Percentiles rank a stretch among this genome's conserved stretches.
phyloP scores from a whole-genome alignment of 2,888 invertebrate genomes.

The Drosophila demipolita region DNA sequence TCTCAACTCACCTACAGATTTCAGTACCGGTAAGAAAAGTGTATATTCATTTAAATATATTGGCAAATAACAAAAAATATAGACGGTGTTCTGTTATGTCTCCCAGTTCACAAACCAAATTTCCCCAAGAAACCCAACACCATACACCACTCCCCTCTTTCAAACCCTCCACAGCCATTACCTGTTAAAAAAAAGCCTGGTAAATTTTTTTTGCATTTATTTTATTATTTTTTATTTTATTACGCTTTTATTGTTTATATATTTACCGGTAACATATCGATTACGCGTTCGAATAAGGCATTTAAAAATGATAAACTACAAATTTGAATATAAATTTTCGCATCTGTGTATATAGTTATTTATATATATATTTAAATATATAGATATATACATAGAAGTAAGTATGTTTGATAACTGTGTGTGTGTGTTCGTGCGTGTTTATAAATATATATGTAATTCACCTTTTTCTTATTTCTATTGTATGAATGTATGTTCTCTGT shows the following conservation, averaged over 20 bases:
- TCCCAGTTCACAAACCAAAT: conserved; percentile 21
- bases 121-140: neutral
- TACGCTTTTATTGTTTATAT: neutral
- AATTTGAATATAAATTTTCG: neutral
- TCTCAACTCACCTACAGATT: conserved; percentile 76
- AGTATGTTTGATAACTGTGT: neutral
- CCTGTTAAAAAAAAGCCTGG: neutral
- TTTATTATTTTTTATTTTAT: neutral
- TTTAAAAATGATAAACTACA: neutral
- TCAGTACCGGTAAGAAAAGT: conserved; percentile 83
- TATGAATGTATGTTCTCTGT: neutral
- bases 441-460: neutral
- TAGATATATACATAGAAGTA: conserved; percentile 2
- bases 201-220: neutral
- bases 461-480: neutral
- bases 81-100: conserved; percentile 59
- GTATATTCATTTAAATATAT: conserved; percentile 65
- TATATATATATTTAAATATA: conserved; percentile 2
- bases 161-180: neutral
- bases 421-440: neutral
- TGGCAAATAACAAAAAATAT: conserved; percentile 49
- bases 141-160: neutral
- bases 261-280: neutral
- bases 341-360: neutral
- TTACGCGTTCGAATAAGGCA: neutral